A percentile compares a stretch with the other conserved stretches of the same genome.
phyloP scores from a whole-genome alignment of 2,797 vertebrate species.

The Gobionotothen gibberifrons region DNA sequence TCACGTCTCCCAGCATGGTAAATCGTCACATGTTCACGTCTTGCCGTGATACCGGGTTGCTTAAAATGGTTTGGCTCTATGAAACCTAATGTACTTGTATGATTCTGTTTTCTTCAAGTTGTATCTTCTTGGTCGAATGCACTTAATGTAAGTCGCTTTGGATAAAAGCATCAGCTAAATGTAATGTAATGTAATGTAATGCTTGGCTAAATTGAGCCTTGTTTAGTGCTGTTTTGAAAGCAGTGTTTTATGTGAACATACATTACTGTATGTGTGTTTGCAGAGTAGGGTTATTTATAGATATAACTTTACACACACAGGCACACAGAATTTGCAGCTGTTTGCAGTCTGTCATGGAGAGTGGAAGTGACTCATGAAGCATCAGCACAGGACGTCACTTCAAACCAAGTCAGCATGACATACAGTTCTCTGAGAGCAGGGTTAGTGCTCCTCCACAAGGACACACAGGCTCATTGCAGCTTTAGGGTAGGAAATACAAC shows the following conservation, averaged over 20 bases:
- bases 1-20: no score
- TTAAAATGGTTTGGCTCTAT: no score
- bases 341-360: conserved; percentile 59
- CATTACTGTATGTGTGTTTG: conserved; percentile 24
- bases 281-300: conserved; percentile 59
- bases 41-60: no score
- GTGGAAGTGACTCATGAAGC: conserved; percentile 63
- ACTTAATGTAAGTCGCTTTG: no score
- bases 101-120: no score
- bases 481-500: background rate
- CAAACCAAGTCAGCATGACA: conserved; percentile 1
- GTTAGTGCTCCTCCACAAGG: conserved; percentile 48
- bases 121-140: no score
- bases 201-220: background rate
- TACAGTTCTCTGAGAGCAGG: background rate
- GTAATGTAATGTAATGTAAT: background rate
- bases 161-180: no score
- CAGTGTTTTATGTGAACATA: conserved; percentile 9
- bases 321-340: conserved; percentile 67
- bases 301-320: conserved; percentile 64
- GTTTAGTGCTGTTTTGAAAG: conserved; percentile 24
- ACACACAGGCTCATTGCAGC: conserved; percentile 19
- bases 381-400: conserved; percentile 47
- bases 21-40: no score
- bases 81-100: no score